Percentiles rank a stretch among this genome's conserved stretches.
Conservation (phyloP, 2,797 vertebrate genomes). For the Acanthurus tractus region DNA sequence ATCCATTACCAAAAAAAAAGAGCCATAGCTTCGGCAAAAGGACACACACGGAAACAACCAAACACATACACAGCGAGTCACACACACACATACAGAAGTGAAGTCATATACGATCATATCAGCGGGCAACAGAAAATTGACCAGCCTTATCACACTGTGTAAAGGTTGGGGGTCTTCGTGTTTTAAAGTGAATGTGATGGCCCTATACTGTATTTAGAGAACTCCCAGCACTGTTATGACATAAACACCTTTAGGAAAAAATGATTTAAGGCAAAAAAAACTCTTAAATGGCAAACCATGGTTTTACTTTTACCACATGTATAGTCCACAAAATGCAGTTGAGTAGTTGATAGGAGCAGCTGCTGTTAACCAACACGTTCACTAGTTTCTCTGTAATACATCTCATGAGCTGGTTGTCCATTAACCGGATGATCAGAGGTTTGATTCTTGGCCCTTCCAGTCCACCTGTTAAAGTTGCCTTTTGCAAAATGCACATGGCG, state of each 20-base stretch:
- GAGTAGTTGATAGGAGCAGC: constrained; percentile 10
- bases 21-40: constrained; percentile 17
- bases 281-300: constrained; percentile 5
- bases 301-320: background rate
- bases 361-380: constrained; percentile 7
- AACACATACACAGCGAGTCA: constrained; percentile 21
- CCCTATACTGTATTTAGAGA: constrained; percentile 18
- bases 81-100: constrained; percentile 6
- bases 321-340: background rate
- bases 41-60: constrained; percentile 30
- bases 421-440: too few relatives aligned
- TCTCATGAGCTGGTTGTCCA: background rate
- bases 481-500: too few relatives aligned
- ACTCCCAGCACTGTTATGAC: background rate
- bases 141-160: constrained; percentile 20
- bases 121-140: constrained; percentile 40
- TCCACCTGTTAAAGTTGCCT: too few relatives aligned
- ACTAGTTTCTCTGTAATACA: background rate
- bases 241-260: background rate
- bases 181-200: constrained; percentile 8
- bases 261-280: constrained; percentile 6
- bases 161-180: constrained; percentile 16
- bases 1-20: constrained; percentile 47
- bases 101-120: constrained; percentile 39
- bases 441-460: too few relatives aligned